Base-by-base conservation (phyloP, 2,797 vertebrate species). In the Pangasius krempfi region DNA sequence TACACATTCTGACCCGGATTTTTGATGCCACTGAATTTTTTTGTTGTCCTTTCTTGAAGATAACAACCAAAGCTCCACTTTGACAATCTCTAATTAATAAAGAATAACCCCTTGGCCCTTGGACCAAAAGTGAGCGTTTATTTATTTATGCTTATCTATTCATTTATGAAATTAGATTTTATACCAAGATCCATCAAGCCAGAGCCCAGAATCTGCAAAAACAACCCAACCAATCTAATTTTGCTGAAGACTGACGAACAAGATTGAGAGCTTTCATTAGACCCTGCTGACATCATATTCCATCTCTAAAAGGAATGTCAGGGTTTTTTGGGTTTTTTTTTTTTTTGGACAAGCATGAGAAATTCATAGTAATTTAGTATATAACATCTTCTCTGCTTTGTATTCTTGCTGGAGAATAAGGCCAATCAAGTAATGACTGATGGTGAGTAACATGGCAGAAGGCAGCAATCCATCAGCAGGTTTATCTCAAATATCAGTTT, bases 341-440 rank as follows among this genome's bases (percentile, higher is more conserved):
- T 64, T 66, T 66, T 73, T 8, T 20, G 33, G 80, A 70, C 50
- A 80, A 56, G 64, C 33, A 27, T 13, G 27, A 62, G 52, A 72
- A 73, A 82, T 60, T 30, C 18, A 50, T 47, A 58, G 18, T 30
- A 44, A 82, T 72, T 70, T 44, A 20, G 7, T n/a, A 50, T 58
- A 27, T 33, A 9, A 37, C 20, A 68, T 87, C 37, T 16, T 40
- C 60, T 78, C 72, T 44, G 76, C 64, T 81, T 80, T 70, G 86
- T 87, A 82, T 58, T 82, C 27, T 66, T 47, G 66, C 8, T 75
- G 4, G n/a, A 84, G 56, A 66, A 76, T 64, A 64, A 84, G 56
- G 44, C 66, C 68, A 83, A 75, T 75, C 56, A 62, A 60, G 22
- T 62, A 84, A 62, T 60, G 68, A 64, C 81, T 76, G 80, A 52